Evolutionary conservation across 64 coral and sea anemone genomes (phyloP).

Genomic region (Dendrophyllia cribrosa): DNA sequence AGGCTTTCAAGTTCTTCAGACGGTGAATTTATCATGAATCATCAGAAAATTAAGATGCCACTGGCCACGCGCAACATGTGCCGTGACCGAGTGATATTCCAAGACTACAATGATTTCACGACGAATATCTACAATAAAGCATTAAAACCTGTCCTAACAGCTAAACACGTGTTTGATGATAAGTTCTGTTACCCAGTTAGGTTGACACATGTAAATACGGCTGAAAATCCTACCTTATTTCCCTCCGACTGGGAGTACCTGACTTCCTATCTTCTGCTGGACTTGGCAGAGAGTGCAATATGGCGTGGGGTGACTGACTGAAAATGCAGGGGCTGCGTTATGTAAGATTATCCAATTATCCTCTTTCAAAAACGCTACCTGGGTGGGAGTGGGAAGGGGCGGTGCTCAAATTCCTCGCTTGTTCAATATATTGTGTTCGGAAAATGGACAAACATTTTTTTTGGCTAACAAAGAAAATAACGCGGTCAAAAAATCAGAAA

Average conservation of each 20-base stretch:
- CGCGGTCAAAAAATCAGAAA: no score
- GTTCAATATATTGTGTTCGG: no score
- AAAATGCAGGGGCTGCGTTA: conserved; percentile 25
- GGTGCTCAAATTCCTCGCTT: no score
- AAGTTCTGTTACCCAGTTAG: not conserved
- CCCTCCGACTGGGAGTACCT: not conserved
- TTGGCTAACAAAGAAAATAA: no score
- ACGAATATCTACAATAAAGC: not conserved
- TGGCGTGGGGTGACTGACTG: not conserved
- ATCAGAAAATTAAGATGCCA: not conserved
- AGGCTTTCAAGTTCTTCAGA: not conserved
- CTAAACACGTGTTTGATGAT: not conserved
- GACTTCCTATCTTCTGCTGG: not conserved
- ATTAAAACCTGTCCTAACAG: not conserved
- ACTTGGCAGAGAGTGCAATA: not conserved
- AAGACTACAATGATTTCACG: not conserved
- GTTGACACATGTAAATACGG: not conserved
- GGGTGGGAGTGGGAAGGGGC: no score
- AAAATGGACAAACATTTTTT: no score
- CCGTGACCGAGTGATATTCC: conserved; percentile 14
- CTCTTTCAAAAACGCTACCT: not conserved
- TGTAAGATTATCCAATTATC: not conserved
- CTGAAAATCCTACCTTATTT: not conserved
- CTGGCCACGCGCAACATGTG: conserved; percentile 51
- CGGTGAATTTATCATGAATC: conserved; percentile 9